Evolutionary conservation across 1,140 invertebrate genomes (phyloP).

Genomic region (Cylas formicarius): DNA sequence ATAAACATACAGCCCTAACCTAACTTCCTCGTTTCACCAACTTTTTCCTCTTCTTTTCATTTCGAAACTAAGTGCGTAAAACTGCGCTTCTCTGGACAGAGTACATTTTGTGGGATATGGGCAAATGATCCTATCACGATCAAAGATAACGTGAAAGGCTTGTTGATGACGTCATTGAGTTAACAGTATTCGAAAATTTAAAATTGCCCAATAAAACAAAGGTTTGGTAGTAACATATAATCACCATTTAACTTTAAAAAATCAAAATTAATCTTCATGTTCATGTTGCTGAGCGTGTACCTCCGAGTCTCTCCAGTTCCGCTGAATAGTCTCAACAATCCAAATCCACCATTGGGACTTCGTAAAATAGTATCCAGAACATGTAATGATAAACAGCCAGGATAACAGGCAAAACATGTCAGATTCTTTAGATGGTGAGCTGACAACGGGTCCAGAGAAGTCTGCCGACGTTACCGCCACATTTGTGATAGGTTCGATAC

Average conservation of each 20-base stretch:
- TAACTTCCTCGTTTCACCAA: no score
- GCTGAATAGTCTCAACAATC: slow-evolving; percentile 76
- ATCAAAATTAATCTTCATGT: slow-evolving; percentile 48
- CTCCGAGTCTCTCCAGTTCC: slow-evolving; percentile 85
- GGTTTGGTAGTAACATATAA: no score
- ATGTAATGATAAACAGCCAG: slow-evolving; percentile 79
- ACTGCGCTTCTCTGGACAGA: no score
- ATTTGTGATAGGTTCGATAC: slow-evolving; percentile 54
- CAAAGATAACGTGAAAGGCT: no score
- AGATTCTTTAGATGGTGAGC: slow-evolving; percentile 59
- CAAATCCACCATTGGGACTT: slow-evolving; percentile 71
- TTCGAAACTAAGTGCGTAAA: no score
- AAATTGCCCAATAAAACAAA: no score
- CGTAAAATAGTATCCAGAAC: slow-evolving; percentile 67
- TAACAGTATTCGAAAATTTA: no score
- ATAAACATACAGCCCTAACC: no score
- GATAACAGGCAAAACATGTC: slow-evolving; percentile 78
- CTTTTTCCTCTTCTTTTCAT: no score
- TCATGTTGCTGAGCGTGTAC: slow-evolving; percentile 83
- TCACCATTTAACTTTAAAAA: neutral
- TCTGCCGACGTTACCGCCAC: slow-evolving; percentile 68
- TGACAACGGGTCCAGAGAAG: slow-evolving; percentile 71
- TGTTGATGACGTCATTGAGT: no score
- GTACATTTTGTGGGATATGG: no score
- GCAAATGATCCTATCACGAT: no score